Base-by-base conservation (phyloP, 2,797 vertebrate species). In the Siniperca scherzeri region DNA sequence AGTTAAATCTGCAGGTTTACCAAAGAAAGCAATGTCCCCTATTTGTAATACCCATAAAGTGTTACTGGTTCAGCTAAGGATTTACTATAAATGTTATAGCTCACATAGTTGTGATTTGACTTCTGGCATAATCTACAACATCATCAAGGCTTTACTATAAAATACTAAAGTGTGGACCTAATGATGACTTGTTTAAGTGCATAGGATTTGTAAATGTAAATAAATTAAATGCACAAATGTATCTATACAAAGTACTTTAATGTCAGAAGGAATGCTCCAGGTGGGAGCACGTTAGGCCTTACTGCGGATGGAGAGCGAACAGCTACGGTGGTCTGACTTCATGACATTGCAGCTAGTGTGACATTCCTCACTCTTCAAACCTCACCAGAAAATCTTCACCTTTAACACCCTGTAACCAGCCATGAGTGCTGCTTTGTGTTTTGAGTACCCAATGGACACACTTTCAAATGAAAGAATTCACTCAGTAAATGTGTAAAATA, bases 401-500 rank as follows among this genome's bases (percentile, higher is more conserved):
- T n/a, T 27, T n/a, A 55, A 59, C 33, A 40, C 16, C 46, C 3
- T 27, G 16, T 19, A 36, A 52, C 38, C 46, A 40, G 40, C 22
- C 25, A 55, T 4, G 25, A 67, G 16, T 38, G 7, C 25, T 27
- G 46, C 64, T 60, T 42, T 81, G 57, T 44, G 22, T 62, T 74
- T n/a, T 12, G 0, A 25, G 27, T 1, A 57, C 13, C 0, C 10
- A 22, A 10, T 25, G 5, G 50, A 68, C 50, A 38, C 38, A 22
- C 30, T 9, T 25, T 64, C 1, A 65, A 78, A 85, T 38, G 6
- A 90, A 87, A 81, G 71, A 91, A 55, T 56, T 75, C 70, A 89
- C 84, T 79, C 86, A 67, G 80, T 62, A 74, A 88, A 84, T 85
- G 86, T 92, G 91, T 93, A 94, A 93, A 92, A 92, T 94, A 91